These are phyloP conservation scores for Helicoverpa assulta DNA, from an alignment of 2,888 invertebrate species.

Conservation along the genomic window DNA sequence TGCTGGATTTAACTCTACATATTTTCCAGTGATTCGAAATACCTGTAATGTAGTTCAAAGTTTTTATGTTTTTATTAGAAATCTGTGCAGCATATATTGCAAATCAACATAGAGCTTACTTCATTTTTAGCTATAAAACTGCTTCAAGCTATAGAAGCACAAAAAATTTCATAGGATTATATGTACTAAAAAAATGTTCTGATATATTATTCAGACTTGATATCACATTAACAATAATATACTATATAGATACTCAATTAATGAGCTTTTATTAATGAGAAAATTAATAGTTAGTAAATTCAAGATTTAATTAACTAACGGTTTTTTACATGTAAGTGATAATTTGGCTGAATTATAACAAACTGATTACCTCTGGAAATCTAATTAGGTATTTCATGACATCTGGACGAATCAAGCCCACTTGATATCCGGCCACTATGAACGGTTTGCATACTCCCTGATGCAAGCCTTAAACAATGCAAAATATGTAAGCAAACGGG, in stretches of 20 bases:
- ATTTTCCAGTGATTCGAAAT: constrained; percentile 93
- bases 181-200: no score
- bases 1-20: constrained; percentile 96
- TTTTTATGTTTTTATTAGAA: no score
- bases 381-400: constrained; percentile 94
- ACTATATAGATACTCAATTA: no score
- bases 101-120: no score
- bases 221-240: no score
- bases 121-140: no score
- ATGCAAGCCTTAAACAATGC: constrained; percentile 91
- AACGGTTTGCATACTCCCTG: constrained; percentile 96
- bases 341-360: background rate
- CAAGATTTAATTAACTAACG: background rate
- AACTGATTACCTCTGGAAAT: constrained; percentile 93
- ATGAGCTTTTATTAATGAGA: no score
- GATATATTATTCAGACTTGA: no score
- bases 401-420: constrained; percentile 96
- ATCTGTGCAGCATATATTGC: no score
- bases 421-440: constrained; percentile 96
- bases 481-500: constrained; percentile 61
- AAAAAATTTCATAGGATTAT: no score
- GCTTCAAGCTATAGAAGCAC: no score
- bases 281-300: background rate
- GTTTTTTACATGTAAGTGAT: background rate
- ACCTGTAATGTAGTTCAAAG: constrained; percentile 85